These are phyloP conservation scores for Macroglossus sobrinus DNA, from an alignment of 2,113 vertebrate genomes.

Conservation along the genomic window DNA sequence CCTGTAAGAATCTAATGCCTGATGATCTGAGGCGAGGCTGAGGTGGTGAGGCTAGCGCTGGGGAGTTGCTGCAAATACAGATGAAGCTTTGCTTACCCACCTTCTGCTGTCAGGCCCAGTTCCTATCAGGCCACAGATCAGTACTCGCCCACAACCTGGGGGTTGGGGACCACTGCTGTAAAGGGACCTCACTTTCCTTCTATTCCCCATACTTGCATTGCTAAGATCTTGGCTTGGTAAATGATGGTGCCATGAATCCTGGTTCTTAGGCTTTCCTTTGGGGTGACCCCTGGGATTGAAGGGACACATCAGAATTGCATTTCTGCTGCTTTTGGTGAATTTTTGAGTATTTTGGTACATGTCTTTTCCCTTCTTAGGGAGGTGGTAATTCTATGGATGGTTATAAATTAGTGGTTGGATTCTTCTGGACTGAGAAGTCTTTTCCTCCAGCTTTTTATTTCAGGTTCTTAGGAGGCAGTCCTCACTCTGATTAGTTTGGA, in stretches of 20 bases:
- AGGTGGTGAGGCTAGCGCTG: too few relatives aligned
- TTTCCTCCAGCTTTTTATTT: not conserved
- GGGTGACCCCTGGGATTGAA: not conserved
- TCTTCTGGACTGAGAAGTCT: not conserved
- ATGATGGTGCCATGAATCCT: not conserved
- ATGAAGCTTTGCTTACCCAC: too few relatives aligned
- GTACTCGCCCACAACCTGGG: too few relatives aligned
- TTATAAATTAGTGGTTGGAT: not conserved
- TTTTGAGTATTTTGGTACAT: conserved; percentile 18
- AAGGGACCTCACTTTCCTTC: not conserved
- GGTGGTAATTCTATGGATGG: not conserved
- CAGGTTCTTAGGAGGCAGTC: not conserved
- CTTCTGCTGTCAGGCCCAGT: too few relatives aligned
- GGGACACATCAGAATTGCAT: not conserved
- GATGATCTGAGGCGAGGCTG: too few relatives aligned
- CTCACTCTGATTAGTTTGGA: not conserved
- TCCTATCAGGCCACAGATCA: too few relatives aligned
- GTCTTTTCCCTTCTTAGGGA: not conserved
- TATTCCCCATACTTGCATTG: not conserved
- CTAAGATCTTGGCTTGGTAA: not conserved
- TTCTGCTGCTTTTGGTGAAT: not conserved
- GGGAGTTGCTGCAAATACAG: too few relatives aligned
- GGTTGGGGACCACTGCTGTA: not conserved
- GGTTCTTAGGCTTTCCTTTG: not conserved
- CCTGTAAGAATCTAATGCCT: too few relatives aligned